Evolutionary conservation across 2,113 vertebrate genomes (phyloP).

Genomic region (Nothobranchius kuhntae): DNA sequence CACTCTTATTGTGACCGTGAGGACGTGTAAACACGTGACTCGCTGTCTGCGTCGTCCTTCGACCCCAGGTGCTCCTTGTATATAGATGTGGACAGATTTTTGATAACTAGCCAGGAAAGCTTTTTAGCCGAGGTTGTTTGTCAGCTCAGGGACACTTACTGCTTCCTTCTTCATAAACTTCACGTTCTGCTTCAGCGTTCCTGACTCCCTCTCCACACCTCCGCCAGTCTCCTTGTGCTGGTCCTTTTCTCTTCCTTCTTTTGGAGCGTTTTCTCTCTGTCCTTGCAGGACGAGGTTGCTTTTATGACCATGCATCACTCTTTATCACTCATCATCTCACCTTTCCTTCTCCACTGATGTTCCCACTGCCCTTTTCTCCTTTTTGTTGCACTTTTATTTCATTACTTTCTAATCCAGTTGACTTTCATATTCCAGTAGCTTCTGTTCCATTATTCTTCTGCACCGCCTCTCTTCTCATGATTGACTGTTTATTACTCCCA

Average conservation of each 20-base stretch:
- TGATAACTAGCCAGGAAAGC: slow-evolving; percentile 64
- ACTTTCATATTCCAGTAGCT: neutral
- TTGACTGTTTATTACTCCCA: no score
- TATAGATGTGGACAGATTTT: slow-evolving; percentile 36
- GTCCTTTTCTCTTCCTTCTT: slow-evolving; percentile 3
- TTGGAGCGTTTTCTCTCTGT: slow-evolving; percentile 47
- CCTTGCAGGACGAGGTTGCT: slow-evolving; percentile 30
- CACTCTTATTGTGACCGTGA: no score
- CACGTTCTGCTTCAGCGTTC: slow-evolving; percentile 26
- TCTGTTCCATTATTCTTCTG: neutral
- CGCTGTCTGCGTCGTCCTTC: slow-evolving; percentile 8
- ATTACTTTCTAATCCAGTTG: no score
- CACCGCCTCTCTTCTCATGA: neutral
- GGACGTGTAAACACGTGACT: slow-evolving; percentile 9
- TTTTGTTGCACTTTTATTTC: no score
- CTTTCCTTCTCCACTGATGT: no score
- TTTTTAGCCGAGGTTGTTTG: slow-evolving; percentile 59
- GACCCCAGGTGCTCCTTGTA: slow-evolving; percentile 7
- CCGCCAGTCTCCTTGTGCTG: neutral
- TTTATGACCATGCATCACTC: neutral
- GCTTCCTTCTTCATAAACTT: slow-evolving; percentile 54
- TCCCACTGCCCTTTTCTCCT: no score
- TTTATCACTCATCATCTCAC: neutral
- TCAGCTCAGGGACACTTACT: slow-evolving; percentile 60
- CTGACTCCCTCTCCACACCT: neutral